Conservation (phyloP, 2,797 vertebrate genomes). For the Tragopan temminckii region DNA sequence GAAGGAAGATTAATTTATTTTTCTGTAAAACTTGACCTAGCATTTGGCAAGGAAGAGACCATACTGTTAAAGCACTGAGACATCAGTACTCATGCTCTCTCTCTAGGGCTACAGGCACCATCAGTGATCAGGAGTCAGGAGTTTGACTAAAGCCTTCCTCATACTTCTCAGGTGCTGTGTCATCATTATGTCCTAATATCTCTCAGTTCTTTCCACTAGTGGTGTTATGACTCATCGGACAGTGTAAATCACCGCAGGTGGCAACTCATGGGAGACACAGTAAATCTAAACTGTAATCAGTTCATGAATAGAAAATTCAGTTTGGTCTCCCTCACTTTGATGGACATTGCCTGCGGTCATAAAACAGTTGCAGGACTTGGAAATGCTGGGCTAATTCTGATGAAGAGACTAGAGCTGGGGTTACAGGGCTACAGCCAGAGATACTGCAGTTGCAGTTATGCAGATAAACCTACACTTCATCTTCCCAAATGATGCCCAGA, state of each 20-base stretch:
- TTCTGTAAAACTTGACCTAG: constrained; percentile 14
- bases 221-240: neutral
- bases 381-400: neutral
- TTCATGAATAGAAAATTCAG: neutral
- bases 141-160: neutral
- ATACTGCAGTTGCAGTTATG: constrained; percentile 37
- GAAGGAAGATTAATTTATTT: neutral
- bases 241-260: neutral
- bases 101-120: neutral
- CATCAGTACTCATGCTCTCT: neutral
- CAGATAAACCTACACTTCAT: constrained; percentile 34
- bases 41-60: neutral
- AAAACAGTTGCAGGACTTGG: constrained; percentile 1
- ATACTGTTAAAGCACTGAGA: neutral
- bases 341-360: neutral
- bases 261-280: neutral
- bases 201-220: neutral
- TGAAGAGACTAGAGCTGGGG: neutral
- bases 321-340: neutral
- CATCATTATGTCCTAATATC: neutral
- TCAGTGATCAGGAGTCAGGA: neutral
- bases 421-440: constrained; percentile 36
- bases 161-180: neutral
- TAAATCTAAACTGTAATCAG: constrained; percentile 35
- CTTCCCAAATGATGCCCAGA: constrained; percentile 62